Percentiles rank a stretch among this genome's conserved stretches.
phyloP scores from a whole-genome alignment of 2,888 invertebrate genomes.

The Tineola bisselliella region DNA sequence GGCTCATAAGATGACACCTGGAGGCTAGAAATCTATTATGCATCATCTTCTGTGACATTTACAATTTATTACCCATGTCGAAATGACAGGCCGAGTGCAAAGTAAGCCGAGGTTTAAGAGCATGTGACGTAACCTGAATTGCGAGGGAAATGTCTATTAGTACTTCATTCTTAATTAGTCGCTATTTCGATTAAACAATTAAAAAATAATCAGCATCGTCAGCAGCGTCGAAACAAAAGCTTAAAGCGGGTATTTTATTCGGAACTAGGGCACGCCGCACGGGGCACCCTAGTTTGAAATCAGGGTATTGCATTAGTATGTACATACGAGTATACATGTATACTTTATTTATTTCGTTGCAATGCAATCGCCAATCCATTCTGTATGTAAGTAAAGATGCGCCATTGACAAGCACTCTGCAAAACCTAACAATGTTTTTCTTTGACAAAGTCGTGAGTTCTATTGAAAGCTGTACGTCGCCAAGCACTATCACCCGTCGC shows the following conservation, averaged over 20 bases:
- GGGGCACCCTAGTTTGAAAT: no score
- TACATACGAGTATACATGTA: no score
- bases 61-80: conserved; percentile 53
- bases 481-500: conserved; percentile 30
- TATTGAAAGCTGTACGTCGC: conserved; percentile 16
- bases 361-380: no score
- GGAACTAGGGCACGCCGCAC: no score
- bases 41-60: conserved; percentile 56
- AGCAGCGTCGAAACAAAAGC: no score
- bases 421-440: background rate
- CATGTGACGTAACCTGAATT: background rate
- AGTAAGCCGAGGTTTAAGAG: conserved; percentile 15
- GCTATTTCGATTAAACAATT: no score
- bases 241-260: no score
- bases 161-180: background rate
- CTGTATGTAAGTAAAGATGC: no score
- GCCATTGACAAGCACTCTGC: background rate
- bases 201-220: no score
- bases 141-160: background rate
- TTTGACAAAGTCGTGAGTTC: background rate
- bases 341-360: no score
- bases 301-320: no score
- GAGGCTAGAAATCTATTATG: conserved; percentile 46
- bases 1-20: conserved; percentile 30
- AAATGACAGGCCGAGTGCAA: conserved; percentile 43